Conservation (phyloP, 2,797 vertebrate genomes). For the Sphenodon punctatus region DNA sequence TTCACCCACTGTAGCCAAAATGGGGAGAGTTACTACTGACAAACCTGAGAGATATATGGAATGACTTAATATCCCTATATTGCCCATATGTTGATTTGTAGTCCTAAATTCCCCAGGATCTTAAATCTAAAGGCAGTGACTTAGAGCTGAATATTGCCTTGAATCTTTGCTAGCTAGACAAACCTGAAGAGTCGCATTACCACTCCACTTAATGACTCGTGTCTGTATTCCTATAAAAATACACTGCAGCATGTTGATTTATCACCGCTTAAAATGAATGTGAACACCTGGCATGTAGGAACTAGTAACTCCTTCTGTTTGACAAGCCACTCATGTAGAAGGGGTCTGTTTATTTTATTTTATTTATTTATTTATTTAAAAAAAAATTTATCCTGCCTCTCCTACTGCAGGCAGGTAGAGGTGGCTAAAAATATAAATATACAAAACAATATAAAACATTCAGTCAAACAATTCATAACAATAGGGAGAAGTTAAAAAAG, state of each 20-base stretch:
- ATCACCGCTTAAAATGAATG: neutral
- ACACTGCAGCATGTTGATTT: neutral
- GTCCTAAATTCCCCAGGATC: neutral
- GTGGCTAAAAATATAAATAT: too few species aligned
- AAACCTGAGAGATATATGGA: neutral
- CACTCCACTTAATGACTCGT: neutral
- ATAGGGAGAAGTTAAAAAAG: too few species aligned
- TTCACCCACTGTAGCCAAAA: too few species aligned
- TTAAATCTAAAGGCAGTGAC: neutral
- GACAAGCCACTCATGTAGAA: neutral
- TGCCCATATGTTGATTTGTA: neutral
- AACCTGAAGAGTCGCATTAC: neutral
- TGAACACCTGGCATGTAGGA: neutral
- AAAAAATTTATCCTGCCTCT: too few species aligned
- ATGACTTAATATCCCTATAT: too few species aligned
- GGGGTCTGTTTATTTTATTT: too few species aligned
- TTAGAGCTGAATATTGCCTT: neutral
- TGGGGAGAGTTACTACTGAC: neutral
- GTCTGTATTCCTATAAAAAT: neutral
- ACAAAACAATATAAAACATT: too few species aligned
- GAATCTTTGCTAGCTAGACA: neutral
- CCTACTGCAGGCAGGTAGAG: too few species aligned
- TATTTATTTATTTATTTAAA: too few species aligned
- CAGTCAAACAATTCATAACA: too few species aligned
- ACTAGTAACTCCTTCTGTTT: neutral